Percentiles rank a stretch among this genome's conserved stretches.
Evolutionary conservation across 2,888 invertebrate species (phyloP).

Genomic region (Platynereis dumerilii): DNA sequence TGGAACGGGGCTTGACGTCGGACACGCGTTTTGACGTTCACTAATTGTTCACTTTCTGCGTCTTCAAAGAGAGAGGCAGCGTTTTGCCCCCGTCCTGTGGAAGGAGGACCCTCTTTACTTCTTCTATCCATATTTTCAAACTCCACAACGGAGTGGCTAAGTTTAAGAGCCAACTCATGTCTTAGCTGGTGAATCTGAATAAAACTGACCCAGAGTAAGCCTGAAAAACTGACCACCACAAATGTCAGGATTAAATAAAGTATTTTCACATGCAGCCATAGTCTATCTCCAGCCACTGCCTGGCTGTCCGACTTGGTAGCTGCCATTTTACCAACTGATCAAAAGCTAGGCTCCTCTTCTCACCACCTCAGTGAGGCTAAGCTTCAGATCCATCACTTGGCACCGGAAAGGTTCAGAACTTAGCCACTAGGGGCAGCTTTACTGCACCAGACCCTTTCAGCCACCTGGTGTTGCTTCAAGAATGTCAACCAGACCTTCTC

Average conservation of each 20-base stretch:
- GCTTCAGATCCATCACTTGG: too few relatives aligned
- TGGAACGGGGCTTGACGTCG: conserved; percentile 1
- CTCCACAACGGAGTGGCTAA: conserved; percentile 11
- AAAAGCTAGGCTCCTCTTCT: too few relatives aligned
- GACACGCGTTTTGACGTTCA: neutral
- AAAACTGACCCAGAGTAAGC: conserved; percentile 15
- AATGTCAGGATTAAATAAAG: conserved; percentile 13
- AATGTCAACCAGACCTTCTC: too few relatives aligned
- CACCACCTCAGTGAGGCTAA: too few relatives aligned
- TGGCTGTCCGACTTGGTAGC: neutral
- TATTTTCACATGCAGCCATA: conserved; percentile 18
- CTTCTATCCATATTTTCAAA: conserved; percentile 9
- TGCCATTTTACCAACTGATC: conserved; percentile 8
- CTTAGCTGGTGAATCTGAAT: conserved; percentile 15
- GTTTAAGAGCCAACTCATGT: conserved; percentile 11
- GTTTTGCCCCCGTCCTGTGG: too few relatives aligned
- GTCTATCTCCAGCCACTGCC: neutral
- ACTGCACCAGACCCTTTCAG: too few relatives aligned
- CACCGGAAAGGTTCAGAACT: too few relatives aligned
- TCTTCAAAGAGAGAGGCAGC: too few relatives aligned
- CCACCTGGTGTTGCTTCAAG: too few relatives aligned
- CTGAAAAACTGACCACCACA: conserved; percentile 3
- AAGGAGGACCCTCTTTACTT: too few relatives aligned
- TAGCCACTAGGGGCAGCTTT: too few relatives aligned
- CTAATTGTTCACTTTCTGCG: too few relatives aligned